Percentiles rank a stretch among this genome's conserved stretches.
Evolutionary conservation across 2,113 vertebrate genomes (phyloP).

Genomic region (Oxyura jamaicensis): DNA sequence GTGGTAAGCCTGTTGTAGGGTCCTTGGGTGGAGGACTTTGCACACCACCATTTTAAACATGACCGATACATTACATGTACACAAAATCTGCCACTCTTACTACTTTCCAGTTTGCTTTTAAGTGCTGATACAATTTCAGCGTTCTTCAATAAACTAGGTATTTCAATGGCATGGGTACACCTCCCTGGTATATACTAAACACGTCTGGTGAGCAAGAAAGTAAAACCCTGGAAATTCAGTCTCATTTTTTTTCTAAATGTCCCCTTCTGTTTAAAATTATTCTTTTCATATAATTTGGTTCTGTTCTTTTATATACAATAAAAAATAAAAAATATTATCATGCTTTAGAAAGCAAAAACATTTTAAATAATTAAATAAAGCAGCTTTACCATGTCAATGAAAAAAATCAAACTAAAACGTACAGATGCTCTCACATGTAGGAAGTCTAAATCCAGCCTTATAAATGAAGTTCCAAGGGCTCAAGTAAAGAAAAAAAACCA

Average conservation of each 20-base stretch:
- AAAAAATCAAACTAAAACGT: not conserved
- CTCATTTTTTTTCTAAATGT: not conserved
- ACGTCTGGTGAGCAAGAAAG: not conserved
- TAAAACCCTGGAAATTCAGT: not conserved
- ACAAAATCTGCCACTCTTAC: not conserved
- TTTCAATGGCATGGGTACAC: not conserved
- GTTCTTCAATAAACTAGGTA: not conserved
- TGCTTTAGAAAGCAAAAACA: not conserved
- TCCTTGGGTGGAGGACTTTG: not conserved
- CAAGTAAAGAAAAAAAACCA: not conserved
- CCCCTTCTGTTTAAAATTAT: not conserved
- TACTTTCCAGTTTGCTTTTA: not conserved
- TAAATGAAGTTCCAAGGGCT: not conserved
- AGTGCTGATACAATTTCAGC: not conserved
- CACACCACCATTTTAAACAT: not conserved
- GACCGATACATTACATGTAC: not conserved
- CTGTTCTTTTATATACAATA: not conserved
- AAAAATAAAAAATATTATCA: not conserved
- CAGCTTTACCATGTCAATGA: not conserved
- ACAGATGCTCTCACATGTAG: not conserved
- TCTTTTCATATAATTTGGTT: not conserved
- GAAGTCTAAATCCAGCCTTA: not conserved
- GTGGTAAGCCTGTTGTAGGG: not conserved
- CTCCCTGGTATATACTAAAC: not conserved
- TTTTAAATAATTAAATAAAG: not conserved